Evolutionary conservation across 2,797 vertebrate genomes (phyloP).

Genomic region (Ambastaia sidthimunki): DNA sequence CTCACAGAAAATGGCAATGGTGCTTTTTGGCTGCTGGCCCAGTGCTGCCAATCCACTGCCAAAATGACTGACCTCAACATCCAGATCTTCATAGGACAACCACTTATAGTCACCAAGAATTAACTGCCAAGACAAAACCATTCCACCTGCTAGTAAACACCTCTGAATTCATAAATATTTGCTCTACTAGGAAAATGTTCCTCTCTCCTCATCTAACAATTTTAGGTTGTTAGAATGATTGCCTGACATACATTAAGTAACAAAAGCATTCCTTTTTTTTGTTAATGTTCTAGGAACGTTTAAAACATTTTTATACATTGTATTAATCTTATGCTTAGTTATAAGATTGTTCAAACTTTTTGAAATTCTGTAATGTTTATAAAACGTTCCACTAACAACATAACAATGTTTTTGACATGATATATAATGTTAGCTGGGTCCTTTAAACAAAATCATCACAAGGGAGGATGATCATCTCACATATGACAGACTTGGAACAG

Average conservation of each 20-base stretch:
- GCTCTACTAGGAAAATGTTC: no score
- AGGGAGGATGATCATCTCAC: neutral
- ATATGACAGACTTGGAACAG: neutral
- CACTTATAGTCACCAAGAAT: constrained; percentile 88
- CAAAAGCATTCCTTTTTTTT: no score
- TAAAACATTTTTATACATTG: no score
- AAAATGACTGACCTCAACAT: constrained; percentile 77
- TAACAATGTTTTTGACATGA: neutral
- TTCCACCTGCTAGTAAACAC: neutral
- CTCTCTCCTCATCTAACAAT: no score
- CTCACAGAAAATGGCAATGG: constrained; percentile 94
- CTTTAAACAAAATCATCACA: no score
- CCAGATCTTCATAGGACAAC: constrained; percentile 89
- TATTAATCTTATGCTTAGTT: no score
- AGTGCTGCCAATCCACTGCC: constrained; percentile 88
- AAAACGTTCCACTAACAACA: neutral
- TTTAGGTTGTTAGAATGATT: no score
- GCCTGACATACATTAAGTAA: no score
- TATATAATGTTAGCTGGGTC: no score
- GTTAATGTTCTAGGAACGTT: no score
- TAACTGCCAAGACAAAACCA: constrained; percentile 38
- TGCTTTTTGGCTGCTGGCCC: constrained; percentile 86
- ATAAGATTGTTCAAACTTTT: no score
- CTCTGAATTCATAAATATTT: neutral
- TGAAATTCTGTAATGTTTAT: no score